phyloP scores from a whole-genome alignment of 2,888 invertebrate species.

The Aleiodes leptofemur region DNA sequence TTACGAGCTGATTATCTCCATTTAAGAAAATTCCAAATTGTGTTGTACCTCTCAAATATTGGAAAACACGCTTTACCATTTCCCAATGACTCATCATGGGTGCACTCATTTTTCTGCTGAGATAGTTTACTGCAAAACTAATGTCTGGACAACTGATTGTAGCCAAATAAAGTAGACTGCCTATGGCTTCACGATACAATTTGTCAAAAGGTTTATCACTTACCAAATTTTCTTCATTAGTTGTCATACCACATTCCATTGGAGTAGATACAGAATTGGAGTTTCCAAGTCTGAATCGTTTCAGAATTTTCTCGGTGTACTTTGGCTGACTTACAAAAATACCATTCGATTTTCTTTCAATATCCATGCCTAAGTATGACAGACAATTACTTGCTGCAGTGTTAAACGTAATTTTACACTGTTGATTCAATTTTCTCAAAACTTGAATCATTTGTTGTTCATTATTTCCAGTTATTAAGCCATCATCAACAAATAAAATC shows the following conservation, averaged over 20 bases:
- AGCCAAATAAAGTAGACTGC: conserved; percentile 54
- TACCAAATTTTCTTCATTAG: conserved; percentile 52
- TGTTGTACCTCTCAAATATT: conserved; percentile 53
- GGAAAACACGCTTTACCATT: conserved; percentile 52
- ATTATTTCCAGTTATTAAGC: conserved; percentile 53
- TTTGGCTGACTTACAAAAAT: too few species aligned
- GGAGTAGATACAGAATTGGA: too few species aligned
- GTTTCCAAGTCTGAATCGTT: too few species aligned
- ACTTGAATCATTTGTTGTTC: conserved; percentile 51
- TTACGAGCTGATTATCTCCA: conserved; percentile 50
- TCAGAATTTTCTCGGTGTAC: too few species aligned
- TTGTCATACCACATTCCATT: conserved; percentile 62
- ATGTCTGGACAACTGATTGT: conserved; percentile 62
- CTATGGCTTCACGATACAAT: conserved; percentile 56
- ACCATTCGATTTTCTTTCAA: too few species aligned
- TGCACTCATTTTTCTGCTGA: too few species aligned
- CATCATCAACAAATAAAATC: conserved; percentile 59
- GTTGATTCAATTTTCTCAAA: conserved; percentile 47
- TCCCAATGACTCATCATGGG: too few species aligned
- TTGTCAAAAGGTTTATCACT: conserved; percentile 49
- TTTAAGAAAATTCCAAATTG: conserved; percentile 58
- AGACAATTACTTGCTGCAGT: too few species aligned
- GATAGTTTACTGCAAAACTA: conserved; percentile 60
- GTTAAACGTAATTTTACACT: conserved; percentile 54
- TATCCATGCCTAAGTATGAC: too few species aligned